A percentile compares a stretch with the other conserved stretches of the same genome.
Conservation (phyloP, 2,797 vertebrate species). For the Lutjanus campechanus region DNA sequence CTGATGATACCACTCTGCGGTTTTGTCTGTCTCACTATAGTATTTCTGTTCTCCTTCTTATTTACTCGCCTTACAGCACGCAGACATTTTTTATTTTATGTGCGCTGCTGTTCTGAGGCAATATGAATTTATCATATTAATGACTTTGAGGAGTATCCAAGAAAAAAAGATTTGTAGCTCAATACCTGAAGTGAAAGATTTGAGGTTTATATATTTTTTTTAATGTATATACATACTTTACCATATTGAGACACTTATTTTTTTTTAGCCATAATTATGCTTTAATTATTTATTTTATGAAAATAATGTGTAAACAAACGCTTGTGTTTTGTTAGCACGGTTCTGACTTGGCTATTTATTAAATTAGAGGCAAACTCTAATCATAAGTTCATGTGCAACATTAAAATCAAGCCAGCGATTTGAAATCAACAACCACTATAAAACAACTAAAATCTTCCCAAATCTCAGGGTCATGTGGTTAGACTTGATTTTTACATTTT, state of each 20-base stretch:
- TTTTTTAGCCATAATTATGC: not conserved
- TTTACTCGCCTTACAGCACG: slow-evolving; percentile 39
- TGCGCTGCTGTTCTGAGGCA: slow-evolving; percentile 30
- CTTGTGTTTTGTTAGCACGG: too few species aligned
- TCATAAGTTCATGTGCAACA: not conserved
- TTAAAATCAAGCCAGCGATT: not conserved
- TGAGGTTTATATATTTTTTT: slow-evolving; percentile 23
- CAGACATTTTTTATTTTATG: slow-evolving; percentile 63
- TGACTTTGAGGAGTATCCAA: slow-evolving; percentile 65
- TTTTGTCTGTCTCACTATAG: slow-evolving; percentile 56
- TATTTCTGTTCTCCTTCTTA: slow-evolving; percentile 66
- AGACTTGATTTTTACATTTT: not conserved
- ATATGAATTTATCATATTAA: slow-evolving; percentile 67
- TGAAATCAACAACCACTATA: not conserved
- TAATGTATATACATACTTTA: slow-evolving; percentile 2
- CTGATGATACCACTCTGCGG: slow-evolving; percentile 48
- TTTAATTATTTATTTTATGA: not conserved
- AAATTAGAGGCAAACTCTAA: not conserved
- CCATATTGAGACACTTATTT: not conserved
- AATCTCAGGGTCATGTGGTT: not conserved
- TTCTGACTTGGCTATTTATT: not conserved
- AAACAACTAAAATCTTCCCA: not conserved
- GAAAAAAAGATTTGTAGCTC: slow-evolving; percentile 59
- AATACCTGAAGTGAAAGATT: slow-evolving; percentile 16
- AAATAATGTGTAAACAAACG: too few species aligned